Evolutionary conservation across 2,797 vertebrate species (phyloP).

Genomic region (Margarornis squamiger): DNA sequence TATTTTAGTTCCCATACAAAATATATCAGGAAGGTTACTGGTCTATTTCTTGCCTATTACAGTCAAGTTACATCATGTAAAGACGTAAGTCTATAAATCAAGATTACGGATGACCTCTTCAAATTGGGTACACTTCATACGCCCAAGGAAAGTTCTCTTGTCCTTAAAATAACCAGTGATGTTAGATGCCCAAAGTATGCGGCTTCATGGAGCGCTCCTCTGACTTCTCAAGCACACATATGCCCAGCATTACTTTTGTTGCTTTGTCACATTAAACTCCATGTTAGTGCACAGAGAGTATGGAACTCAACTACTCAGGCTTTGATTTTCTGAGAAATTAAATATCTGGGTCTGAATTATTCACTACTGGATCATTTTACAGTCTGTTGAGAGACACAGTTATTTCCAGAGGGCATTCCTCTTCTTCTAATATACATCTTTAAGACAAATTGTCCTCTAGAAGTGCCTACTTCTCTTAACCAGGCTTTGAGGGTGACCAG

Average conservation of each 20-base stretch:
- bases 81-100: background rate
- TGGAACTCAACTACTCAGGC: background rate
- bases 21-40: background rate
- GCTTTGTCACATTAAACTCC: background rate
- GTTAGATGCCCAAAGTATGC: accelerated
- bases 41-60: background rate
- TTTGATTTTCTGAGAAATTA: background rate
- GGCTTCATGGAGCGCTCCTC: background rate
- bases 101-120: background rate
- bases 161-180: background rate
- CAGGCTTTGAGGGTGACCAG: background rate
- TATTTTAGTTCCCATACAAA: background rate
- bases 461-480: background rate
- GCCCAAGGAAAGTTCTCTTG: background rate
- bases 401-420: background rate
- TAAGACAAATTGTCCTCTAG: background rate
- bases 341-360: background rate
- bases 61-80: background rate
- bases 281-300: background rate
- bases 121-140: background rate
- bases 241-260: background rate
- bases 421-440: background rate
- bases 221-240: background rate
- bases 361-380: background rate
- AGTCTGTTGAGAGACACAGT: background rate